Percentiles rank a stretch among this genome's conserved stretches.
Conservation (phyloP, 2,888 invertebrate species). For the Papilio protenor region DNA sequence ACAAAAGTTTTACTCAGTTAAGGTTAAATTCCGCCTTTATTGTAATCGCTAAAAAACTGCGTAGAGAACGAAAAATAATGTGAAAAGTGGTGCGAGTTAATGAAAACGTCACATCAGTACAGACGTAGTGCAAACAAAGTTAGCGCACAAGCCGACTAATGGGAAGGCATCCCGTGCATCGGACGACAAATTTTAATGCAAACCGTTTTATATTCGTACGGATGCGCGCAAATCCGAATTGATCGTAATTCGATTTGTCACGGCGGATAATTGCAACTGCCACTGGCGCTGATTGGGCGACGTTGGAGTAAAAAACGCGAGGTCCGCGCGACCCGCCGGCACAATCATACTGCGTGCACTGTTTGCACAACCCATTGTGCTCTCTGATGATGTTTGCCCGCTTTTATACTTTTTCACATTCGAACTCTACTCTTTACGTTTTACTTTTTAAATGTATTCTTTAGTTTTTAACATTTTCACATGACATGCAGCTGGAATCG, state of each 20-base stretch:
- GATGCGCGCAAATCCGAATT: conserved; percentile 84
- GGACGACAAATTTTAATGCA: conserved; percentile 83
- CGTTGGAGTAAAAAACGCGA: conserved; percentile 71
- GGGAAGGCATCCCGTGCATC: conserved; percentile 82
- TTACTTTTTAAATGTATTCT: conserved; percentile 13
- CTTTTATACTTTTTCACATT: conserved; percentile 64
- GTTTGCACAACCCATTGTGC: conserved; percentile 70
- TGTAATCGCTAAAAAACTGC: too few species aligned
- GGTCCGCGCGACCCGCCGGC: conserved; percentile 54
- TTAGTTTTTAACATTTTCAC: background rate
- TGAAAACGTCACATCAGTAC: conserved; percentile 62
- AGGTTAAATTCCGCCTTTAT: too few species aligned
- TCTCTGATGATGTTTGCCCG: conserved; percentile 79
- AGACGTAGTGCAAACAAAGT: conserved; percentile 71
- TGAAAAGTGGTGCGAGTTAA: conserved; percentile 58
- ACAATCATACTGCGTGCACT: conserved; percentile 77
- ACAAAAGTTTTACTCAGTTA: background rate
- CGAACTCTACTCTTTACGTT: conserved; percentile 38
- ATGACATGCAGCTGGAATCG: background rate
- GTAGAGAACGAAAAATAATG: conserved; percentile 64
- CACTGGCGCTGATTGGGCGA: conserved; percentile 82
- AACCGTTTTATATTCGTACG: conserved; percentile 84
- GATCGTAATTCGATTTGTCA: conserved; percentile 84
- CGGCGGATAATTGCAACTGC: conserved; percentile 84
- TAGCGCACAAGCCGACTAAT: conserved; percentile 75